Conservation (phyloP, 1,140 invertebrate species). For the Procambarus clarkii region DNA sequence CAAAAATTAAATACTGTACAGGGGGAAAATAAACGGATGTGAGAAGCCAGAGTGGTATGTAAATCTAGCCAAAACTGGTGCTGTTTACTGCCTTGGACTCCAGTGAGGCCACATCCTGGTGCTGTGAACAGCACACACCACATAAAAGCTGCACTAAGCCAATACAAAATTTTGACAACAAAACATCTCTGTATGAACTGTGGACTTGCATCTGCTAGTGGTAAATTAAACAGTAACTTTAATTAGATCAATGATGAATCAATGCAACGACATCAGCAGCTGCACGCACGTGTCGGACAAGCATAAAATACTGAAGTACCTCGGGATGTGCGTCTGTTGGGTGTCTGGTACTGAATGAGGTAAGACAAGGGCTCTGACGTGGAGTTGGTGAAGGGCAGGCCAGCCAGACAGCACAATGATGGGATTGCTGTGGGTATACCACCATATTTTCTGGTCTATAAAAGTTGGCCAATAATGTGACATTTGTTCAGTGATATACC, state of each 20-base stretch:
- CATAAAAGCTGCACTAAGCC: neutral
- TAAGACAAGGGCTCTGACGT: constrained; percentile 21
- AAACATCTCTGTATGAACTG: neutral
- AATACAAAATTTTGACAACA: neutral
- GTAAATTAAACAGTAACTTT: neutral
- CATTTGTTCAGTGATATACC: neutral
- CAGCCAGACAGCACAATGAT: constrained; percentile 41
- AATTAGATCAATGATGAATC: neutral
- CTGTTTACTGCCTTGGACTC: neutral
- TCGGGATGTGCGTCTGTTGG: constrained; percentile 16
- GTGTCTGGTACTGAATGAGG: constrained; percentile 47
- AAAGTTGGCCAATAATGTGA: neutral
- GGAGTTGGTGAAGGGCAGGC: constrained; percentile 33
- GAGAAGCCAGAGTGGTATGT: neutral
- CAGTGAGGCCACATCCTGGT: neutral
- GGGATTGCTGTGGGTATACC: constrained; percentile 31
- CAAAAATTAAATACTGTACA: neutral
- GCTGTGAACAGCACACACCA: neutral
- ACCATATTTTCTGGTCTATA: neutral
- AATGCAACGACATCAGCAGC: neutral
- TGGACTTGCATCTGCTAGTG: constrained; percentile 9
- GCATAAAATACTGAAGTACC: neutral
- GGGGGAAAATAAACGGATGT: neutral
- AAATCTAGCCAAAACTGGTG: neutral
- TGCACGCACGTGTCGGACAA: constrained; percentile 2